A percentile compares a stretch with the other conserved stretches of the same genome.
These are phyloP conservation scores for Drosophila helvetica DNA, from an alignment of 2,888 invertebrate species.

Conservation along the genomic window DNA sequence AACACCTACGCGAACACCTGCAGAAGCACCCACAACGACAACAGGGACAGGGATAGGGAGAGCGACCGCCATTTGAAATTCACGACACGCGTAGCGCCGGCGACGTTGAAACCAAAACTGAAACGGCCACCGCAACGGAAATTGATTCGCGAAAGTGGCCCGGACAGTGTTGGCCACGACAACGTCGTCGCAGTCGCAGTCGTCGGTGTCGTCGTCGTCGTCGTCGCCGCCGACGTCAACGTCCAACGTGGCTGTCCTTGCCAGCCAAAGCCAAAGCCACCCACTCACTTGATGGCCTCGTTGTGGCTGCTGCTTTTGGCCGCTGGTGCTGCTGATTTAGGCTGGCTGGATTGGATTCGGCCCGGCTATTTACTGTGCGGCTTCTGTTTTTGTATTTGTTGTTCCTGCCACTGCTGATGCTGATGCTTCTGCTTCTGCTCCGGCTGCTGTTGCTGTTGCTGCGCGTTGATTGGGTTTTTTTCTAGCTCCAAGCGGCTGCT, in stretches of 20 bases:
- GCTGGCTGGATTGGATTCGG: constrained; percentile 19
- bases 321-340: constrained; percentile 50
- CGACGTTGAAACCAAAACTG: constrained; percentile 78
- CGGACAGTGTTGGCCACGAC: constrained; percentile 47
- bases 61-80: constrained; percentile 68
- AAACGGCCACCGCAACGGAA: constrained; percentile 75
- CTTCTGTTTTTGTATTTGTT: constrained; percentile 57
- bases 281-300: constrained; percentile 61
- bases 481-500: constrained; percentile 65
- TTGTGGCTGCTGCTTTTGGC: constrained; percentile 46
- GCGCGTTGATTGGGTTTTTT: constrained; percentile 67
- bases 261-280: constrained; percentile 56
- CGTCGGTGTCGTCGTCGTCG: constrained; percentile 32
- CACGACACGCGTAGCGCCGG: constrained; percentile 75
- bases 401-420: constrained; percentile 28
- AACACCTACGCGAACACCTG: constrained; percentile 34
- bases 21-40: constrained; percentile 7
- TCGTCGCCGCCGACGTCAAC: constrained; percentile 29
- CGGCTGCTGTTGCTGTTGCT: constrained; percentile 28
- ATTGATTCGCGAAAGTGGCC: constrained; percentile 73
- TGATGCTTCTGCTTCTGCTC: constrained; percentile 27
- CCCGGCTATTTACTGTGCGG: constrained; percentile 57
- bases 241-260: constrained; percentile 65
- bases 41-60: neutral
- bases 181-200: constrained; percentile 30